Percentiles rank a stretch among this genome's conserved stretches.
phyloP scores from a whole-genome alignment of 2,797 vertebrate species.

The Neoniphon sammara region DNA sequence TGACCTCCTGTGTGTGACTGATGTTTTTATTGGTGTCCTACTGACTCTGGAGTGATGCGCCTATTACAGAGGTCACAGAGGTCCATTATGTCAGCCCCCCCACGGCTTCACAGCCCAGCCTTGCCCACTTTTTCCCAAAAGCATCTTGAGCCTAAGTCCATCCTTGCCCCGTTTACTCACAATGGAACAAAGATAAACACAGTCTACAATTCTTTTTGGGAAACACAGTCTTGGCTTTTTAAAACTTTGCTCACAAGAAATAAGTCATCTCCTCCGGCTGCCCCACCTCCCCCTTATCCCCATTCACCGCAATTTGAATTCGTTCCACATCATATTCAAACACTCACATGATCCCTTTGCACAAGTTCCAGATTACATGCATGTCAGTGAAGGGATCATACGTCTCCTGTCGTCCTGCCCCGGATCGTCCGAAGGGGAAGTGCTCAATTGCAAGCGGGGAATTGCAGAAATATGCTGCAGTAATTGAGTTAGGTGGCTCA shows the following conservation, averaged over 20 bases:
- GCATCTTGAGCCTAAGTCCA: constrained; percentile 17
- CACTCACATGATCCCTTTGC: constrained; percentile 67
- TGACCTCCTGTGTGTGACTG: constrained; percentile 72
- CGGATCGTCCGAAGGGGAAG: background rate
- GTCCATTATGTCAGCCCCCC: constrained; percentile 52
- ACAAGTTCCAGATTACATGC: constrained; percentile 73
- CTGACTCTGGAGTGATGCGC: constrained; percentile 74
- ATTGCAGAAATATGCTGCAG: constrained; percentile 57
- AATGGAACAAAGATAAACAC: constrained; percentile 33
- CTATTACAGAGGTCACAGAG: constrained; percentile 75
- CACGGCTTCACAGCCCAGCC: constrained; percentile 35
- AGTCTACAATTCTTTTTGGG: constrained; percentile 11
- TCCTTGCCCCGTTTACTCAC: constrained; percentile 25
- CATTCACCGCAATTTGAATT: constrained; percentile 58
- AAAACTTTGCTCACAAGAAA: background rate
- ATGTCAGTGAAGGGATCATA: constrained; percentile 51
- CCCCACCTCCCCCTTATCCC: background rate
- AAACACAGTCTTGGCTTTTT: no score
- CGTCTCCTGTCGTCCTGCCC: constrained; percentile 26
- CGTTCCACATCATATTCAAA: constrained; percentile 67
- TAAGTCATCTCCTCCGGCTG: constrained; percentile 20
- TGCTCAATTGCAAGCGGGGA: background rate
- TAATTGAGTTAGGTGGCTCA: constrained; percentile 68
- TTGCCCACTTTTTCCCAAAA: constrained; percentile 29
- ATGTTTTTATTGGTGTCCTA: constrained; percentile 78